Percentiles rank a stretch among this genome's conserved stretches.
phyloP scores from a whole-genome alignment of 2,888 invertebrate genomes.

The Kryphioiulus occultus region DNA sequence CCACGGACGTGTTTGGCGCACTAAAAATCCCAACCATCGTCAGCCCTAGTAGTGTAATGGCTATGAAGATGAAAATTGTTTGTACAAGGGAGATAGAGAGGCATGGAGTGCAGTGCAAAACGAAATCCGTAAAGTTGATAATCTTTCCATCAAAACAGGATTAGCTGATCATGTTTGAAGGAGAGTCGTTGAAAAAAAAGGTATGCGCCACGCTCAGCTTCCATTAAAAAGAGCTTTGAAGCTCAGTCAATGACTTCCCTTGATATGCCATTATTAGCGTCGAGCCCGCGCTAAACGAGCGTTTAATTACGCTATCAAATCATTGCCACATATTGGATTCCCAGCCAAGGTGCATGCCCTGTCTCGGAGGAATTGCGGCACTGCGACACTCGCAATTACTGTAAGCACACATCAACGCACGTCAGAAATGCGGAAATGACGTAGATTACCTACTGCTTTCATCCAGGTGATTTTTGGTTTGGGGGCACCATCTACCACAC shows the following conservation, averaged over 20 bases:
- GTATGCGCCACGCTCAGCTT: not conserved
- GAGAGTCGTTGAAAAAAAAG: not conserved
- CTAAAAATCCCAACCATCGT: not conserved
- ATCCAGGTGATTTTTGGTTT: constrained; percentile 61
- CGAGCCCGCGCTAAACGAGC: not conserved
- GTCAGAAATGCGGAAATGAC: constrained; percentile 43
- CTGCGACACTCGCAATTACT: not conserved
- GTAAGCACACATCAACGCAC: not conserved
- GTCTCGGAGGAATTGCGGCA: not conserved
- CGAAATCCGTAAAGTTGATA: constrained; percentile 12
- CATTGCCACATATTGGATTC: not conserved
- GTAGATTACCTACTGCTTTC: constrained; percentile 60
- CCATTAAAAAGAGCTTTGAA: not conserved
- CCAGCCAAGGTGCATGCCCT: not conserved
- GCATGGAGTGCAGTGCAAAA: not conserved
- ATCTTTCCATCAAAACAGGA: constrained; percentile 17
- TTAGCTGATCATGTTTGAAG: constrained; percentile 13
- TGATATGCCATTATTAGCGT: not conserved
- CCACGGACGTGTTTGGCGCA: constrained; percentile 13
- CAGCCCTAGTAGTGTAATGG: not conserved
- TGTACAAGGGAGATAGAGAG: not conserved
- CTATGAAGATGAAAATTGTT: not conserved
- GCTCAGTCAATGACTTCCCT: constrained; percentile 8
- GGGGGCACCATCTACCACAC: constrained; percentile 62
- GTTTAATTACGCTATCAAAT: constrained; percentile 1